Evolutionary conservation across 1,140 invertebrate species (phyloP), one percentile per base, ranked within the genome.

Genomic region (Drosophila leontia): DNA sequence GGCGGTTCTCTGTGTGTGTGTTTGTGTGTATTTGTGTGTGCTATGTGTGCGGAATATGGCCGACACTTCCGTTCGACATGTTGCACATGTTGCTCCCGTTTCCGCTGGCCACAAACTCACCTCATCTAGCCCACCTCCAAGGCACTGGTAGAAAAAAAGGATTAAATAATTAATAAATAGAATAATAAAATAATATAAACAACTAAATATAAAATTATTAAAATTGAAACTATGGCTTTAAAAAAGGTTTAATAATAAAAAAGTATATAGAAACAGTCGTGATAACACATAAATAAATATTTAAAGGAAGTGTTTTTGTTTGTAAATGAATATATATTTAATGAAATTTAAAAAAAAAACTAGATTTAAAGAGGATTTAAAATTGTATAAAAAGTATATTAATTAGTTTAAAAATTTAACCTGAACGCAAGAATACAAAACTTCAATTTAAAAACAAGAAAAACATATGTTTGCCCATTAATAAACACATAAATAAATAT

Each of bases 41-140:
- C 48, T 51, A 63, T 75, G 80, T 88, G 81, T 82, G 63, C 67
- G 50, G 75, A 85, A 85, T 90, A 90, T 90, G 85, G 86, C 86
- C 85, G 86, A 91, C 85, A 88, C 86, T 90, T 90, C 85, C 86
- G 85, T 90, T 91, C 81, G 86, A 90, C 85, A 90, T 90, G 84
- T 87, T 87, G 83, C 84, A 87, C 83, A 87, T 87, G 85, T 90
- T 90, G 85, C 85, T 88, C 80, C 75, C 86, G 85, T 88, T 88
- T 88, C 85, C 85, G 85, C 61, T 77, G 41, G 44, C 48, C 45
- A 32, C 61, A 60, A 60, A 57, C 45, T 72, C 41, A 55, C 64
- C 64, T 55, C 44, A 15, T 45, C 69, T 35, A 47, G 44, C 15
- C 44, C 44, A 51, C 19, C 61, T 17, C 48, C 42, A 34, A 41